Evolutionary conservation across 2,888 invertebrate genomes (phyloP).

Genomic region (Thera britannica): DNA sequence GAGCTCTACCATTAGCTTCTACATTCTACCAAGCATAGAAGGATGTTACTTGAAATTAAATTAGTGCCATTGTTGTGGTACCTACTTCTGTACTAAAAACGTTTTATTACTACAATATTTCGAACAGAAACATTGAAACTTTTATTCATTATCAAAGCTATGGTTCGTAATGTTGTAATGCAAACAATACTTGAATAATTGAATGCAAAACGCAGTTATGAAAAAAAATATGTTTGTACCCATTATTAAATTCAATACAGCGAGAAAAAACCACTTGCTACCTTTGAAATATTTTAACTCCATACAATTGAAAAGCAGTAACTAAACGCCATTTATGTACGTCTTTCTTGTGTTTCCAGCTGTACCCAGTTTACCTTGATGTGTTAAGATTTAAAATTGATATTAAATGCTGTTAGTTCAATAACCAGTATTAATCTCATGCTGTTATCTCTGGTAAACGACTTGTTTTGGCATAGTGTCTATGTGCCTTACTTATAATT

Average conservation of each 20-base stretch:
- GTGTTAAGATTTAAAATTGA: neutral
- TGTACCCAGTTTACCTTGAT: slow-evolving; percentile 32
- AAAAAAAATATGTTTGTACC: neutral
- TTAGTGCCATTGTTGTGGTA: slow-evolving; percentile 42
- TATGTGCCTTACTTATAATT: neutral
- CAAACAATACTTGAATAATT: neutral
- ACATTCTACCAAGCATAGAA: neutral
- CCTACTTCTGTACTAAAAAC: slow-evolving; percentile 33
- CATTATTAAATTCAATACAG: neutral
- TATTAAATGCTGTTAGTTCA: slow-evolving; percentile 5
- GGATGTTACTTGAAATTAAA: slow-evolving; percentile 17
- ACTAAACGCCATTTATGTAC: slow-evolving; percentile 57
- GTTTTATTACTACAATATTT: slow-evolving; percentile 39
- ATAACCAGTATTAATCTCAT: neutral
- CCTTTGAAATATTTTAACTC: neutral
- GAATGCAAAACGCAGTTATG: neutral
- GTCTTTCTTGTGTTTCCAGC: slow-evolving; percentile 57
- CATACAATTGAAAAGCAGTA: slow-evolving; percentile 26
- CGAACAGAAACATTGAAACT: neutral
- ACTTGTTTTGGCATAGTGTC: neutral
- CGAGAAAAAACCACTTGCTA: neutral
- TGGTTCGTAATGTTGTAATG: neutral
- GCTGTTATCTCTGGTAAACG: neutral
- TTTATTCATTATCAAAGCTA: neutral
- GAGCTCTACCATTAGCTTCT: neutral